Percentiles rank a stretch among this genome's conserved stretches.
These are phyloP conservation scores for Dipus sagitta DNA, from an alignment of 2,797 vertebrate species.

Conservation along the genomic window DNA sequence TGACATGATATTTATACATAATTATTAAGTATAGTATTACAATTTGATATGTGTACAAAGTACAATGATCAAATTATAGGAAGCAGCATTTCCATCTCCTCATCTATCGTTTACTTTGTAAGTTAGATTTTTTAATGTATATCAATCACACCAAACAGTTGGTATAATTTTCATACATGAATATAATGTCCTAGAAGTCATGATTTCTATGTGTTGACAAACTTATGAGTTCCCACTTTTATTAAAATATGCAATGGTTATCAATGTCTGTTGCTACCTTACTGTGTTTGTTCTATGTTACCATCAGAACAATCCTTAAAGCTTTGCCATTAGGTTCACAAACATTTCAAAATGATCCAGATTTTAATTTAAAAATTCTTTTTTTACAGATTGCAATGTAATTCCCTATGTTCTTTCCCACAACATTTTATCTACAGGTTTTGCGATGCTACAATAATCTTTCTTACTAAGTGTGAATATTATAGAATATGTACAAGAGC, in stretches of 20 bases:
- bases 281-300: not conserved
- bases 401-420: not conserved
- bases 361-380: not conserved
- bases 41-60: not conserved
- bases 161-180: not conserved
- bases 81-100: not conserved
- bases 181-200: not conserved
- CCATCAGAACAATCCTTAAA: not conserved
- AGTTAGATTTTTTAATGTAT: not conserved
- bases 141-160: not conserved
- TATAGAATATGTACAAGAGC: not conserved
- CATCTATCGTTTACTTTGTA: not conserved
- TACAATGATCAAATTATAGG: not conserved
- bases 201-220: not conserved
- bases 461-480: not conserved
- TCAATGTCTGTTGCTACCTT: too few relatives aligned
- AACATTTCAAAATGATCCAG: not conserved
- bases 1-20: not conserved
- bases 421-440: constrained; percentile 8
- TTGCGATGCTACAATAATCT: not conserved
- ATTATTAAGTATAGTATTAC: not conserved
- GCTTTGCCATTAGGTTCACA: not conserved
- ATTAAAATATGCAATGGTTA: not conserved
- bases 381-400: constrained; percentile 19
- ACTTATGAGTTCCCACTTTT: not conserved